phyloP scores from a whole-genome alignment of 2,797 vertebrate genomes.

The Centroberyx gerrardi region DNA sequence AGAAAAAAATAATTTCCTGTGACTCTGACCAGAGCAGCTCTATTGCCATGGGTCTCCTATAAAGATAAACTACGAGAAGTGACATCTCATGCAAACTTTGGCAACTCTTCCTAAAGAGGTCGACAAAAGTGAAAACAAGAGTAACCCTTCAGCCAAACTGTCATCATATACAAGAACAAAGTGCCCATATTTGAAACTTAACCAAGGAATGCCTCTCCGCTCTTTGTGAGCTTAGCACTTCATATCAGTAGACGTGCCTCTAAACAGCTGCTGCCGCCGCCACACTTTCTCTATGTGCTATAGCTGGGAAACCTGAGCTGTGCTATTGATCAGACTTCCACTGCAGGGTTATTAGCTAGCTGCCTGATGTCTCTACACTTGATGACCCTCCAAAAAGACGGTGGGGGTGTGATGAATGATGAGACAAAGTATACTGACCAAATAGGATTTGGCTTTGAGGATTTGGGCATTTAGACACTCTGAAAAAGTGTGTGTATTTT shows the following conservation, averaged over 20 bases:
- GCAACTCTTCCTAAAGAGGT: not conserved
- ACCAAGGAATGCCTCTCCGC: conserved; percentile 34
- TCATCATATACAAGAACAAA: conserved; percentile 34
- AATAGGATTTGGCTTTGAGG: conserved; percentile 51
- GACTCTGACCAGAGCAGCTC: too few species aligned
- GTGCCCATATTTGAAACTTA: conserved; percentile 46
- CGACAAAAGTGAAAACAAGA: not conserved
- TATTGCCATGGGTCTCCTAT: not conserved
- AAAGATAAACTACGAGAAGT: not conserved
- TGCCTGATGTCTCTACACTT: conserved; percentile 78
- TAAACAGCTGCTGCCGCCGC: conserved; percentile 76
- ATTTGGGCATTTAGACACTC: conserved; percentile 37
- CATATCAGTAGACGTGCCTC: conserved; percentile 56
- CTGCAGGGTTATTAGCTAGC: conserved; percentile 77
- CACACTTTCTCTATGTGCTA: conserved; percentile 70
- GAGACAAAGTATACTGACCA: conserved; percentile 43
- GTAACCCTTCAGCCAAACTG: conserved; percentile 9
- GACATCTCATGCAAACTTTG: not conserved
- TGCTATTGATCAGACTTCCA: conserved; percentile 82
- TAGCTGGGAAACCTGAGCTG: conserved; percentile 81
- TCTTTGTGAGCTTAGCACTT: conserved; percentile 58
- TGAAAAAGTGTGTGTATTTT: conserved; percentile 28
- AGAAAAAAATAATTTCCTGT: too few species aligned
- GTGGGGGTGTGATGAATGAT: conserved; percentile 65
- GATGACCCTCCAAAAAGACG: conserved; percentile 64